Evolutionary conservation across 2,113 vertebrate genomes (phyloP).

Genomic region (Laterallus jamaicensis): DNA sequence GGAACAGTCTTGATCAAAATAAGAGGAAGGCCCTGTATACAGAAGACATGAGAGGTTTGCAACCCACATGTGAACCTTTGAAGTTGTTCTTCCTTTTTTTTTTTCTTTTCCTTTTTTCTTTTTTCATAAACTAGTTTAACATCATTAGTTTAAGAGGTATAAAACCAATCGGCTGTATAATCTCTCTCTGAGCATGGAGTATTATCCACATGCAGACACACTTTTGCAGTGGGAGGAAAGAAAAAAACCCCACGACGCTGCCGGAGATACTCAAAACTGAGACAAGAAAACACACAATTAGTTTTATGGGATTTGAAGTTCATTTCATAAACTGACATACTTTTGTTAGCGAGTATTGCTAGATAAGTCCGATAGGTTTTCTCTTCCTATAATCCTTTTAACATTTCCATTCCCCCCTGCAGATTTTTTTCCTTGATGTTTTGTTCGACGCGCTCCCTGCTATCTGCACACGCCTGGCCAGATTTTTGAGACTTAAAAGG

Average conservation of each 20-base stretch:
- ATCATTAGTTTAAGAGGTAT: slow-evolving; percentile 57
- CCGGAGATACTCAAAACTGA: slow-evolving; percentile 32
- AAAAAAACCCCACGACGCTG: background rate
- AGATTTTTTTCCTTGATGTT: slow-evolving; percentile 29
- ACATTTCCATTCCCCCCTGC: slow-evolving; percentile 20
- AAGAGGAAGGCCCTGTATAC: slow-evolving; percentile 69
- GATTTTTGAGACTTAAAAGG: slow-evolving; percentile 59
- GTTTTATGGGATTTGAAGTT: slow-evolving; percentile 50
- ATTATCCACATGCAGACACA: background rate
- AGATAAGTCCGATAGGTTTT: slow-evolving; percentile 44
- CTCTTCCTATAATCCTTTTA: slow-evolving; percentile 37
- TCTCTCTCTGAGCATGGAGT: background rate
- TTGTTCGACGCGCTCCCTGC: slow-evolving; percentile 45
- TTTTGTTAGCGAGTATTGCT: slow-evolving; percentile 26
- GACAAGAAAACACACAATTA: slow-evolving; percentile 33
- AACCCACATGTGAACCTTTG: slow-evolving; percentile 68
- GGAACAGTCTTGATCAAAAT: slow-evolving; percentile 71
- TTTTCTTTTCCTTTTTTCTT: background rate
- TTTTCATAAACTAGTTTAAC: slow-evolving; percentile 40
- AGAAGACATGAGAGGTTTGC: slow-evolving; percentile 67
- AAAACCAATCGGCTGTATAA: background rate
- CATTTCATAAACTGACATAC: slow-evolving; percentile 25
- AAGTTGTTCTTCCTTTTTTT: slow-evolving; percentile 5
- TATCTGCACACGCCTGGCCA: slow-evolving; percentile 56
- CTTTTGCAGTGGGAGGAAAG: background rate